Percentiles rank a stretch among this genome's conserved stretches.
phyloP scores from a whole-genome alignment of 1,140 invertebrate genomes.

The Eriocheir sinensis region DNA sequence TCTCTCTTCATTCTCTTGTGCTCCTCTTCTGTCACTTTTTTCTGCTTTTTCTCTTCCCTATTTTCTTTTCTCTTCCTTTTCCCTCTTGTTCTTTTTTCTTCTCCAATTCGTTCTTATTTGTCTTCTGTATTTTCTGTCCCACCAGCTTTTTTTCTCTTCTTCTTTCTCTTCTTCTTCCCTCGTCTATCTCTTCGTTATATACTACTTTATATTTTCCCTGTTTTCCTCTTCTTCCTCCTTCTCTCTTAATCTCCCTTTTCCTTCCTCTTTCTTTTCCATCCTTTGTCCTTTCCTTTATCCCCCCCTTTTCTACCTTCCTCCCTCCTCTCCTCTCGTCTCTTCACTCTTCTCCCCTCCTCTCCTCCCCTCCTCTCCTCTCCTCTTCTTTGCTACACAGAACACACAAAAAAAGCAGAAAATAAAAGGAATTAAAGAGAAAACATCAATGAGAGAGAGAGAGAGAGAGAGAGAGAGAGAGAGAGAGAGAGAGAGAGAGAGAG shows the following conservation, averaged over 20 bases:
- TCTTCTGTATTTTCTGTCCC: too few relatives aligned
- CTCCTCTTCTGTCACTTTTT: too few relatives aligned
- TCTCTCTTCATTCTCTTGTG: too few relatives aligned
- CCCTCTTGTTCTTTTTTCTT: too few relatives aligned
- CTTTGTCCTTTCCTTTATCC: not conserved
- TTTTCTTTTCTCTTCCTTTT: too few relatives aligned
- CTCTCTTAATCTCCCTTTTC: too few relatives aligned
- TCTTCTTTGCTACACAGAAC: not conserved
- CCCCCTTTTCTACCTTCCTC: not conserved
- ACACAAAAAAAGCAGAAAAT: not conserved
- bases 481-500: not conserved
- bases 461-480: not conserved
- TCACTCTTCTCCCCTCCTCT: not conserved
- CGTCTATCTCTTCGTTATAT: not conserved
- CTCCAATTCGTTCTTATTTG: too few relatives aligned
- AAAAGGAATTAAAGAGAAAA: not conserved
- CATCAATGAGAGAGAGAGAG: not conserved
- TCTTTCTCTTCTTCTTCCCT: not conserved
- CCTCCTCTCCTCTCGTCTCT: not conserved
- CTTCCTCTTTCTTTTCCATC: not conserved
- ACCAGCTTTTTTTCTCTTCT: too few relatives aligned
- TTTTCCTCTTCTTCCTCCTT: not conserved
- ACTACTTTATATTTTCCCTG: not conserved
- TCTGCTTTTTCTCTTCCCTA: too few relatives aligned
- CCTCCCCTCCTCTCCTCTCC: not conserved